Conservation (phyloP, 2,113 vertebrate genomes). For the Lampris megalopsis region DNA sequence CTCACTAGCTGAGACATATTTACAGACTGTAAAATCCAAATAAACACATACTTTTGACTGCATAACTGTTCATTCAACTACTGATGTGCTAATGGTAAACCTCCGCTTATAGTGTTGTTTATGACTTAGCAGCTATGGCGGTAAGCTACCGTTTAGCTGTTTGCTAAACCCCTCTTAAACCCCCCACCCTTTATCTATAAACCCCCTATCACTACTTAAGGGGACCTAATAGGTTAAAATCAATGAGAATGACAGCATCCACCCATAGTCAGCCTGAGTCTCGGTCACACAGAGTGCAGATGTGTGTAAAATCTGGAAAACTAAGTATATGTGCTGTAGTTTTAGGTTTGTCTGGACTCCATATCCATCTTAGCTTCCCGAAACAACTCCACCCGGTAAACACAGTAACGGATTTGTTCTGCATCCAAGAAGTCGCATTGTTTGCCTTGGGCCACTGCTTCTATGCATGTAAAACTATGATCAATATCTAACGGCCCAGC, state of each 20-base stretch:
- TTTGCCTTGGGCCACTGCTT: slow-evolving; percentile 8
- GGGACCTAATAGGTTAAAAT: slow-evolving; percentile 16
- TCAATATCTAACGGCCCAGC: slow-evolving; percentile 42
- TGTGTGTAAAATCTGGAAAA: neutral
- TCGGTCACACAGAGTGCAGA: neutral
- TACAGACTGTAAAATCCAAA: too few relatives aligned
- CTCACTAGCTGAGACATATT: too few relatives aligned
- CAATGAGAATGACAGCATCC: slow-evolving; percentile 3
- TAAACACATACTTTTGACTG: too few relatives aligned
- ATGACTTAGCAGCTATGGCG: too few relatives aligned
- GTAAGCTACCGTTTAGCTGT: too few relatives aligned
- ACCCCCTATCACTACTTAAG: neutral
- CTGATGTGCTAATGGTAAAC: too few relatives aligned
- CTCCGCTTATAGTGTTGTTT: too few relatives aligned
- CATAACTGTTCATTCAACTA: too few relatives aligned
- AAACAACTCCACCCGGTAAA: neutral
- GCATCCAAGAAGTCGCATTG: slow-evolving; percentile 39
- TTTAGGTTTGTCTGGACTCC: neutral
- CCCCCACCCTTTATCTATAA: neutral
- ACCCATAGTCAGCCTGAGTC: neutral
- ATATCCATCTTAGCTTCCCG: neutral
- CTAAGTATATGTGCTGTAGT: neutral
- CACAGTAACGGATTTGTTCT: slow-evolving; percentile 29
- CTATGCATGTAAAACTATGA: slow-evolving; percentile 3
- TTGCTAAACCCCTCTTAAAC: too few relatives aligned